phyloP scores from a whole-genome alignment of 2,113 vertebrate genomes.

The Indicator indicator region DNA sequence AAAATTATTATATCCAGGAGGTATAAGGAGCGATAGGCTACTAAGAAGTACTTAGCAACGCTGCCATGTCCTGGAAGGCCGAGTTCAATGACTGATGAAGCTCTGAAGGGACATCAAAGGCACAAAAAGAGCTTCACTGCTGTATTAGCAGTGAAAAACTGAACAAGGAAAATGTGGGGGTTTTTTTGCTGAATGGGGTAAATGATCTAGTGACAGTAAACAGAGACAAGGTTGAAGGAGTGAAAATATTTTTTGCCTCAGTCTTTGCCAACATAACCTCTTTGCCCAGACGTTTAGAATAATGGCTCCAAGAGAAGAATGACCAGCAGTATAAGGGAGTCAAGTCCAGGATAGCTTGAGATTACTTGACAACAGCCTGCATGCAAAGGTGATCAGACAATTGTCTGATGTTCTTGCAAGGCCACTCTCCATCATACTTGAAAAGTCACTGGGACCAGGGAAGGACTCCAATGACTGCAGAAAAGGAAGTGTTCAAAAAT shows the following conservation, averaged over 20 bases:
- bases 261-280: background rate
- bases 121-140: background rate
- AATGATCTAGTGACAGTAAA: background rate
- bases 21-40: background rate
- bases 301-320: background rate
- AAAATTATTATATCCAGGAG: background rate
- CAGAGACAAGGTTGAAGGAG: background rate
- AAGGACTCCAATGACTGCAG: background rate
- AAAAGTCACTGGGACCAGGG: background rate
- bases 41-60: background rate
- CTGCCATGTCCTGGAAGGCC: background rate
- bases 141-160: background rate
- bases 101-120: background rate
- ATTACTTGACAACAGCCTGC: rapidly evolving
- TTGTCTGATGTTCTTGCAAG: background rate
- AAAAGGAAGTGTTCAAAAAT: background rate
- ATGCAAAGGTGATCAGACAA: background rate
- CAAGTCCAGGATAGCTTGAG: background rate
- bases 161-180: background rate
- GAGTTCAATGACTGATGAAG: background rate
- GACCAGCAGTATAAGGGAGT: background rate
- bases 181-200: background rate
- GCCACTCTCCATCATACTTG: too few relatives aligned
- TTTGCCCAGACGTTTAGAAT: background rate
- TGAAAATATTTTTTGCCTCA: background rate